Percentiles rank a stretch among this genome's conserved stretches.
Evolutionary conservation across 2,888 invertebrate genomes (phyloP).

Genomic region (Volucella bombylans): DNA sequence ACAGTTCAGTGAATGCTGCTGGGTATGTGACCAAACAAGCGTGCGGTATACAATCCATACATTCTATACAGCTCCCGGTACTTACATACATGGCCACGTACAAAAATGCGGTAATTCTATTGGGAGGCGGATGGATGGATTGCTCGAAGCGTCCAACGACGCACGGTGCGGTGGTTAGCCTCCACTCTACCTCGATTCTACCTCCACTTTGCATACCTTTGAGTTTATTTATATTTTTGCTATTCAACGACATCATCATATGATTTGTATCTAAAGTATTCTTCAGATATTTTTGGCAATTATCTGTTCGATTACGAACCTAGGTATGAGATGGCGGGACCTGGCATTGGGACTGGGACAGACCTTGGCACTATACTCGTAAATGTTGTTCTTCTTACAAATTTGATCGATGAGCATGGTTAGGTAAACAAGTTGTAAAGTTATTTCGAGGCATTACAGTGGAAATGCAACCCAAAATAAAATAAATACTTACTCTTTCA

Average conservation of each 20-base stretch:
- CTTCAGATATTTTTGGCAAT: slow-evolving; percentile 16
- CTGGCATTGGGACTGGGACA: slow-evolving; percentile 12
- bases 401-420: no score
- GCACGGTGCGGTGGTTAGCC: slow-evolving; percentile 5
- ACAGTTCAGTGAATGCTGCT: slow-evolving; percentile 71
- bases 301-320: not conserved
- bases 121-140: slow-evolving; percentile 33
- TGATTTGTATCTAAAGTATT: slow-evolving; percentile 5
- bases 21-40: slow-evolving; percentile 67
- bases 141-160: no score
- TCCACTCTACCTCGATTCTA: not conserved
- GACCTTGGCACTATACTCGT: slow-evolving; percentile 31
- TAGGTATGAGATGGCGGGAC: not conserved
- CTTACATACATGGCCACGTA: slow-evolving; percentile 57
- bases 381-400: no score
- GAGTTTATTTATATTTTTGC: slow-evolving; percentile 9
- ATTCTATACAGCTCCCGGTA: slow-evolving; percentile 26
- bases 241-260: not conserved
- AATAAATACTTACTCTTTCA: no score
- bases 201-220: slow-evolving; percentile 6
- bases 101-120: slow-evolving; percentile 68
- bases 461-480: no score
- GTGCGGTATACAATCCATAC: slow-evolving; percentile 35
- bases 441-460: no score
- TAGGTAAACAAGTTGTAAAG: no score